Percentiles rank a stretch among this genome's conserved stretches.
Evolutionary conservation across 2,888 invertebrate genomes (phyloP).

Genomic region (Clunio marinus): DNA sequence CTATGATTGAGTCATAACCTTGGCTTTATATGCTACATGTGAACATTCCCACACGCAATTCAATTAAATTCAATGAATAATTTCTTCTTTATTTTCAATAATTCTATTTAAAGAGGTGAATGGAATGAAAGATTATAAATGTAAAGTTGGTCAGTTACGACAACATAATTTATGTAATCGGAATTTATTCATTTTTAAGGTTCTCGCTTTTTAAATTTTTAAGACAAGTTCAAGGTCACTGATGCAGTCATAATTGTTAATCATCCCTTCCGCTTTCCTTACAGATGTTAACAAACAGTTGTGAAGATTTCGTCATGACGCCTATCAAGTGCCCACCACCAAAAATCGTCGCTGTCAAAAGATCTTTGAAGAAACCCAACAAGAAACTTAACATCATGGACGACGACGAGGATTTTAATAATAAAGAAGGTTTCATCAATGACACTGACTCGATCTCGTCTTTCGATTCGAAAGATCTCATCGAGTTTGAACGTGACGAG

Average conservation of each 20-base stretch:
- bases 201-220: not conserved
- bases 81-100: no score
- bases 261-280: not conserved
- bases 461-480: slow-evolving; percentile 15
- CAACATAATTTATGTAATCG: slow-evolving; percentile 34
- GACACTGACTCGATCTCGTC: not conserved
- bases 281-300: slow-evolving; percentile 14
- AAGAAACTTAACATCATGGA: slow-evolving; percentile 28
- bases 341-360: slow-evolving; percentile 31
- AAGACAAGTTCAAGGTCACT: slow-evolving; percentile 30
- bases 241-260: not conserved
- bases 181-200: not conserved
- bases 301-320: slow-evolving; percentile 33
- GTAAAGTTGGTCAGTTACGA: slow-evolving; percentile 26
- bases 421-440: slow-evolving; percentile 10
- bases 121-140: not conserved
- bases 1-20: no score
- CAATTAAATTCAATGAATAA: no score
- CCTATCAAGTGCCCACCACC: slow-evolving; percentile 37
- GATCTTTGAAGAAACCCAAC: slow-evolving; percentile 6
- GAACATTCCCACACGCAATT: no score
- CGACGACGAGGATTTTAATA: slow-evolving; percentile 22
- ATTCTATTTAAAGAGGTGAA: not conserved
- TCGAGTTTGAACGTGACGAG: slow-evolving; percentile 32
- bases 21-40: no score